Conservation (phyloP, 2,797 vertebrate genomes). For the Nyctibius grandis region DNA sequence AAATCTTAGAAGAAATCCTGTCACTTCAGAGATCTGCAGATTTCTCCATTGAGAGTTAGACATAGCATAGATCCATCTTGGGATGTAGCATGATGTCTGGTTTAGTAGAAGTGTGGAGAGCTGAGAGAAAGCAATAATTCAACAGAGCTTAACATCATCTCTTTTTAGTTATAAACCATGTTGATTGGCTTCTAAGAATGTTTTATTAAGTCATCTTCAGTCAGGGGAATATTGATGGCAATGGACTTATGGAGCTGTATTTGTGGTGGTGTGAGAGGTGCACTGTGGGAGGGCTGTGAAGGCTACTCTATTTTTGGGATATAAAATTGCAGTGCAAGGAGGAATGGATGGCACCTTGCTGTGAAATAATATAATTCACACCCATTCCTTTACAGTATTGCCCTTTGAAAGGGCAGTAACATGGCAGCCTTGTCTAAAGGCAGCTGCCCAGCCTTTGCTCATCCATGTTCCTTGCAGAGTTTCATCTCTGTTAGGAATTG, state of each 20-base stretch:
- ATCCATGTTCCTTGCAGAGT: neutral
- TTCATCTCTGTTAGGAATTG: neutral
- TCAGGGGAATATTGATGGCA: neutral
- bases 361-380: conserved; percentile 51
- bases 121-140: neutral
- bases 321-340: conserved; percentile 48
- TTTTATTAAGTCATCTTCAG: conserved; percentile 39
- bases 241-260: neutral
- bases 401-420: conserved; percentile 36
- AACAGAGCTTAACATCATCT: neutral
- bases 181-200: neutral
- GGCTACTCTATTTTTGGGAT: conserved; percentile 58
- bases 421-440: conserved; percentile 40
- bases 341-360: conserved; percentile 55
- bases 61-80: neutral
- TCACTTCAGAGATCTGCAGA: neutral
- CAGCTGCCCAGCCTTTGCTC: conserved; percentile 4
- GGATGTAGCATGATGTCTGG: neutral
- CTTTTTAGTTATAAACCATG: neutral
- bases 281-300: conserved; percentile 23
- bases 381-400: neutral
- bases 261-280: conserved; percentile 28
- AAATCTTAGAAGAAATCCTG: neutral
- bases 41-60: neutral
- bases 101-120: neutral